Evolutionary conservation across 2,113 vertebrate genomes (phyloP).

Genomic region (Gasterosteus nipponicus): DNA sequence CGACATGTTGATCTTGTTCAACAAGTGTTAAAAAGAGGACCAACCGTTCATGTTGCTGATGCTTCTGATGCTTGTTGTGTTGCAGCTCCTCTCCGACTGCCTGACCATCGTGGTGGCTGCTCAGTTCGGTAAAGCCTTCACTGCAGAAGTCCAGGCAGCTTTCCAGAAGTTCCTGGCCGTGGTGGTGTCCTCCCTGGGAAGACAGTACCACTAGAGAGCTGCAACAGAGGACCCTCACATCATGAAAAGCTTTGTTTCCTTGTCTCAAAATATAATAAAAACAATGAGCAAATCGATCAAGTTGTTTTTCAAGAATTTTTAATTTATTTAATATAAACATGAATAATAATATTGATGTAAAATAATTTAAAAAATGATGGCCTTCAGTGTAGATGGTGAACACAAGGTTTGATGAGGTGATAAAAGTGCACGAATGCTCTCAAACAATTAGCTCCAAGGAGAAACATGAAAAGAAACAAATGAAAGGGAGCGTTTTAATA

Average conservation of each 20-base stretch:
- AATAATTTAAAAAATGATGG: neutral
- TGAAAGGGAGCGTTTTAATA: no score
- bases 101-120: conserved; percentile 79
- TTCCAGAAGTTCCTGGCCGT: conserved; percentile 86
- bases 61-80: conserved; percentile 1
- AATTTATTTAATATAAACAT: neutral
- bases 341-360: neutral
- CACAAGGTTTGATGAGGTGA: neutral
- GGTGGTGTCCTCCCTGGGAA: conserved; percentile 83
- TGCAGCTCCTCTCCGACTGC: conserved; percentile 86
- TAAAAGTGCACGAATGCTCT: no score
- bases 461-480: no score
- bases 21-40: neutral
- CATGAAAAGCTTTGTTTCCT: neutral
- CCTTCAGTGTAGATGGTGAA: neutral
- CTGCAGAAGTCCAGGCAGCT: conserved; percentile 67
- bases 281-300: neutral
- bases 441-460: no score
- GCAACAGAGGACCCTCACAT: conserved; percentile 7
- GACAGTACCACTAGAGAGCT: conserved; percentile 81
- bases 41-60: neutral
- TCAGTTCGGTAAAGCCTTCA: conserved; percentile 74
- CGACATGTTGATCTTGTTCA: neutral
- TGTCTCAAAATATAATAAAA: conserved; percentile 36
- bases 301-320: neutral